phyloP scores from a whole-genome alignment of 2,113 vertebrate species.

The Callopanchax toddi region DNA sequence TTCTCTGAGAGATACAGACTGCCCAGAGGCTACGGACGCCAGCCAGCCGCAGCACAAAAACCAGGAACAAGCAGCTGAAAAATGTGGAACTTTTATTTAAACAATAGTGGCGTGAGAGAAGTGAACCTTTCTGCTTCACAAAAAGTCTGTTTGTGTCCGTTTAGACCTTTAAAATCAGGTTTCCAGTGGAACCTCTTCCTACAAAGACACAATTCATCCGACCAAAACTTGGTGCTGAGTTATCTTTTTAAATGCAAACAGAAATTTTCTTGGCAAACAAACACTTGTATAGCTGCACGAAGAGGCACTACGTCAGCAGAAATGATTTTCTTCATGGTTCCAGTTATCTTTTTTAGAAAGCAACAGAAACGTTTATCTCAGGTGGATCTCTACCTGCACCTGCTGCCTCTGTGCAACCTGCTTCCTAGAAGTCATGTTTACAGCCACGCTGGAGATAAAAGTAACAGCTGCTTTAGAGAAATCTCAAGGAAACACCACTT shows the following conservation, averaged over 20 bases:
- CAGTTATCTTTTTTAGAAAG: neutral
- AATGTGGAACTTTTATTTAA: conserved; percentile 64
- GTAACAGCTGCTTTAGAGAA: neutral
- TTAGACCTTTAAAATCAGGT: neutral
- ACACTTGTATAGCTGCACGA: neutral
- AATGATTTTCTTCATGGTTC: neutral
- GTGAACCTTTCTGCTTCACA: conserved; percentile 9
- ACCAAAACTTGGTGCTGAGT: too few relatives aligned
- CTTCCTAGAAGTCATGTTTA: conserved; percentile 1
- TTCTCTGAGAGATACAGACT: conserved; percentile 48
- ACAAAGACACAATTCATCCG: neutral
- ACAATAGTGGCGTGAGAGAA: conserved; percentile 52
- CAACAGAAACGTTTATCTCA: neutral
- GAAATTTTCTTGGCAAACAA: conserved; percentile 2
- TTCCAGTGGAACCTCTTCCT: too few relatives aligned
- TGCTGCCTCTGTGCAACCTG: neutral
- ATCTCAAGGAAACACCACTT: too few relatives aligned
- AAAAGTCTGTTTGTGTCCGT: conserved; percentile 13
- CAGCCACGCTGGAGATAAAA: neutral
- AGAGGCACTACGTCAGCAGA: neutral
- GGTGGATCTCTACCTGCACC: neutral
- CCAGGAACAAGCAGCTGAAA: conserved; percentile 53
- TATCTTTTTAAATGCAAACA: neutral
- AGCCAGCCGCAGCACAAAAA: conserved; percentile 53
- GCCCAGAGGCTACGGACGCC: conserved; percentile 22